Evolutionary conservation across 2,888 invertebrate species (phyloP).

Genomic region (Bugula neritina): DNA sequence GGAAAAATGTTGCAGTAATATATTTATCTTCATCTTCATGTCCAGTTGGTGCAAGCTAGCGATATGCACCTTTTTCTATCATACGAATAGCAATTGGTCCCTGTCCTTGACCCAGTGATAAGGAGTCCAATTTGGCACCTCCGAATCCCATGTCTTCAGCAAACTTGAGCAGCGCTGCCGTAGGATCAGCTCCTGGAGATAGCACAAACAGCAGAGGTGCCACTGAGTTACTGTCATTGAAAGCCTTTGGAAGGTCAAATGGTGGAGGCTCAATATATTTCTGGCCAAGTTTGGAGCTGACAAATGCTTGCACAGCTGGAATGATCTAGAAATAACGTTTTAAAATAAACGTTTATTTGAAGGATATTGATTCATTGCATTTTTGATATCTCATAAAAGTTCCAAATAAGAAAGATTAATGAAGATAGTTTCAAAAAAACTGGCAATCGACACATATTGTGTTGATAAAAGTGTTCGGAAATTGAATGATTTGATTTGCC

Average conservation of each 20-base stretch:
- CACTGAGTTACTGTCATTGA: conserved; percentile 51
- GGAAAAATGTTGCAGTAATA: no score
- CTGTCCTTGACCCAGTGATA: conserved; percentile 56
- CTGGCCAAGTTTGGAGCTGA: conserved; percentile 51
- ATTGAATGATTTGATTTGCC: no score
- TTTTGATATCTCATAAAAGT: no score
- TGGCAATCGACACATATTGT: no score
- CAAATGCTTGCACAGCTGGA: conserved; percentile 53
- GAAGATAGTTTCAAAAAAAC: no score
- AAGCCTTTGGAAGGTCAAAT: conserved; percentile 54
- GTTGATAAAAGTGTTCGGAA: no score
- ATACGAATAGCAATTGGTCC: conserved; percentile 55
- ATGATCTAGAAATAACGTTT: conserved; percentile 42
- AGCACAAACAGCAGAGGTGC: conserved; percentile 55
- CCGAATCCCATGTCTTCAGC: conserved; percentile 56
- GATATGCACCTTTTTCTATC: conserved; percentile 50
- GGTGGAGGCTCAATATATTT: conserved; percentile 55
- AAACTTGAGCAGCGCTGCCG: conserved; percentile 54
- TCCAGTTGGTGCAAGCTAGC: no score
- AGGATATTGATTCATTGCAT: no score
- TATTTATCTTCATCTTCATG: no score
- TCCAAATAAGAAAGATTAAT: no score
- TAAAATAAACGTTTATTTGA: no score
- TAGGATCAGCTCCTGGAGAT: conserved; percentile 55
- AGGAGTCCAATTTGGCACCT: conserved; percentile 53